Conservation (phyloP, 2,888 invertebrate species). For the Tineola bisselliella region DNA sequence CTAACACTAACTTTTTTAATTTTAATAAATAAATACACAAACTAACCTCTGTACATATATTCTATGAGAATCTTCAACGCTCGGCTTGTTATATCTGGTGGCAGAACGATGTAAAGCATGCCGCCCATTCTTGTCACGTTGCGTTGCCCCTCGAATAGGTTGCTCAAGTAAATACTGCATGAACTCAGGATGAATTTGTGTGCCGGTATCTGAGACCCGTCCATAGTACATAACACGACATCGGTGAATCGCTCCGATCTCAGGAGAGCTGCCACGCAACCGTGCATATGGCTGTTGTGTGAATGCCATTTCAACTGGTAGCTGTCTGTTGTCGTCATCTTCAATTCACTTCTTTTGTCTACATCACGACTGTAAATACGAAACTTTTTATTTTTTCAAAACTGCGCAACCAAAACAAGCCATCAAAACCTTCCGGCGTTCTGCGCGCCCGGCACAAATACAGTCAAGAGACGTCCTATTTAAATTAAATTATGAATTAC, state of each 20-base stretch:
- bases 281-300: constrained; percentile 82
- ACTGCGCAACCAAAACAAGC: neutral
- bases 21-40: neutral
- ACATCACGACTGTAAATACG: neutral
- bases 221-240: constrained; percentile 80
- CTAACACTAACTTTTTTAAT: neutral
- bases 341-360: neutral
- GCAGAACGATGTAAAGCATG: constrained; percentile 76
- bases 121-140: constrained; percentile 58
- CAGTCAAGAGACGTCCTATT: neutral
- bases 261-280: constrained; percentile 80
- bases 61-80: constrained; percentile 84
- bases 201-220: constrained; percentile 83
- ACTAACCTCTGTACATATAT: constrained; percentile 81
- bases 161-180: constrained; percentile 71
- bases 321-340: constrained; percentile 73
- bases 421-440: neutral
- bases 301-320: constrained; percentile 92
- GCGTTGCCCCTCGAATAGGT: constrained; percentile 57
- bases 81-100: constrained; percentile 82
- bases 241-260: constrained; percentile 85
- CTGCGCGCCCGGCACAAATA: neutral
- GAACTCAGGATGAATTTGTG: constrained; percentile 87
- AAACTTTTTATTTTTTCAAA: neutral
- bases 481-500: neutral